Base-by-base conservation (phyloP, 2,888 invertebrate genomes). In the Dasysyrphus tricinctus region DNA sequence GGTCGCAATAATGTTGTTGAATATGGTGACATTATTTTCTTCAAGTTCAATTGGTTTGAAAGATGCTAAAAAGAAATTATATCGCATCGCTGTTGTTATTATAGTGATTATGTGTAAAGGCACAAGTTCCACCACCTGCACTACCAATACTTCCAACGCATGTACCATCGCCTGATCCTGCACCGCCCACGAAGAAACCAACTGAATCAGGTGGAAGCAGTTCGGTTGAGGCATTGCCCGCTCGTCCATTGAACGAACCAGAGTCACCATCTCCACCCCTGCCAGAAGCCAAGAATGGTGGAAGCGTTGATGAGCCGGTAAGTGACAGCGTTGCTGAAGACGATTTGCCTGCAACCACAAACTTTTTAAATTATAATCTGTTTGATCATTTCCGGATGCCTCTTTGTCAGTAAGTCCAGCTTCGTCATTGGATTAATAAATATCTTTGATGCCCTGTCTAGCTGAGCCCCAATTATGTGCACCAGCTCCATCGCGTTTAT, bases 381-480 rank as follows among this genome's bases (percentile, higher is more conserved):
- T n/a, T n/a, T n/a, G n/a, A n/a, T n/a, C n/a, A n/a, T n/a, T n/a
- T n/a, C n/a, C n/a, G n/a, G n/a, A n/a, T n/a, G n/a, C n/a, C n/a
- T n/a, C n/a, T n/a, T n/a, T n/a, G n/a, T n/a, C n/a, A n/a, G n/a
- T n/a, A n/a, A n/a, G n/a, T n/a, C n/a, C n/a, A n/a, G n/a, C 89
- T 51, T 89, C 88, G 49, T 90, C 88, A 83, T 90, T 90, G 79
- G 90, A 87, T 89, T 91, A 91, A 78, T 90, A 91, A 29, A 91
- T 85, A 78, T 92, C 92, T 94, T 96, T 97, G 90, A 98, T 95
- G 90, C 98, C 97, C 92, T 98, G 98, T 93, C 97, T 97, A 90
- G 97, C 95, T 88, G 97, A 97, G 90, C 98, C 98, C 98, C 98
- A 98, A 94, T 98, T 98, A 93, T 97, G 97, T 89, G 98, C 96